A percentile compares a stretch with the other conserved stretches of the same genome.
These are phyloP conservation scores for Gadus macrocephalus DNA, from an alignment of 2,113 vertebrate species.

Conservation along the genomic window DNA sequence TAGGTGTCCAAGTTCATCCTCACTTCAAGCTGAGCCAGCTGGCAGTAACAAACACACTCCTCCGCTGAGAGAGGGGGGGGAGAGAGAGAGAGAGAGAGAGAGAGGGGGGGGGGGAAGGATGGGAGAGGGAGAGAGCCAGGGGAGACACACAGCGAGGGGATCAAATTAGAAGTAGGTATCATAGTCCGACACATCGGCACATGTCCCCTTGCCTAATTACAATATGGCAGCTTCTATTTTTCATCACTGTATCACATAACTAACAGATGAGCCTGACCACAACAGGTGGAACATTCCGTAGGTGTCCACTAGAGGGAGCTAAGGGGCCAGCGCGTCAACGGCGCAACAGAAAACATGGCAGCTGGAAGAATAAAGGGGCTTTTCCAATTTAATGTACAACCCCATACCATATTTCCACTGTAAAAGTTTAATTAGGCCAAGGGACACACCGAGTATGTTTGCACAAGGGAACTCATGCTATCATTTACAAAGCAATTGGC, in stretches of 20 bases:
- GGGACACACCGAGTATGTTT: too few relatives aligned
- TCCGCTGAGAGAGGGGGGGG: constrained; percentile 75
- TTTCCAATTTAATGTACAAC: neutral
- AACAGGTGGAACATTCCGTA: constrained; percentile 49
- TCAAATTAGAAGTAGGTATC: constrained; percentile 37
- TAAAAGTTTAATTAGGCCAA: too few relatives aligned
- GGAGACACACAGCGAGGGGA: constrained; percentile 2
- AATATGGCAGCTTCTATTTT: constrained; percentile 66
- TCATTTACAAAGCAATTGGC: too few relatives aligned
- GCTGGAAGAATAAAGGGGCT: neutral
- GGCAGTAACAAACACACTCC: constrained; percentile 82
- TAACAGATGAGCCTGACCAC: constrained; percentile 53
- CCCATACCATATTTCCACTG: too few relatives aligned
- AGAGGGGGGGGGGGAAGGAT: constrained; percentile 9
- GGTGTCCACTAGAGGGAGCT: constrained; percentile 56
- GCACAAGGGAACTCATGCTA: too few relatives aligned
- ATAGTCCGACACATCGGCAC: constrained; percentile 54
- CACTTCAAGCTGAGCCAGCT: constrained; percentile 75
- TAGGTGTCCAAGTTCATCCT: constrained; percentile 83
- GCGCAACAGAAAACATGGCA: too few relatives aligned
- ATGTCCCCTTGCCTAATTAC: constrained; percentile 61
- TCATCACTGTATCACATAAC: constrained; percentile 66
- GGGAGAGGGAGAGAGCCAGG: constrained; percentile 12
- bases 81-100: constrained; percentile 11
- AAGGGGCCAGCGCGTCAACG: constrained; percentile 12